Base-by-base conservation (phyloP, 1,140 invertebrate genomes). In the Zaprionus lachaisei region DNA sequence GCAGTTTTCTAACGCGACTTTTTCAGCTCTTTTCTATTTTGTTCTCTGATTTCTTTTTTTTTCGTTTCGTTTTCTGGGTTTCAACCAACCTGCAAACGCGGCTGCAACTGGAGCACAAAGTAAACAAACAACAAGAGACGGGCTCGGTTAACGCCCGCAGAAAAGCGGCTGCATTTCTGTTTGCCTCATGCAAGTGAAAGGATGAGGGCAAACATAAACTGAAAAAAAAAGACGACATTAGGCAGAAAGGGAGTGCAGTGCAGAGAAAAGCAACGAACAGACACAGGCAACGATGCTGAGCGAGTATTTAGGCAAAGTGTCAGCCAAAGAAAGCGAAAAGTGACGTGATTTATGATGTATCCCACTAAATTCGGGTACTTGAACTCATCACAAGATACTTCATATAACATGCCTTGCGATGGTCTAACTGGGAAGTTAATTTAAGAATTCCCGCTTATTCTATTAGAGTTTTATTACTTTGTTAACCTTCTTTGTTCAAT, bases 21-120 rank as follows among this genome's bases (percentile, higher is more conserved):
- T n/a, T 44, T 26, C 47, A 55, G 26, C 37, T 17, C 68, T 34
- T 61, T 5, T 17, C 1, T 17, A 22, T 31, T 31, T 31, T 31
- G 28, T 31, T 31, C 7, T 34, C 31, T 11, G 2, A 34, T 34
- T 34, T 28, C n/a, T 5, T 55, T 20, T 58, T 57, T 58, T 24
- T 31, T 37, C 51, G 49, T 24, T 31, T 56, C n/a, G 34, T 26
- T 49, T 56, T 63, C 37, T 71, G 64, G 64, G 70, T 69, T 72
- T 55, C 47, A 44, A 44, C 37, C 28, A 64, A 56, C 51, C 80
- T 78, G 56, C 62, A 77, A 61, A 56, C 28, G 74, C 62, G 74
- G 69, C 56, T 62, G 84, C 84, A 87, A 87, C 84, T 89, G 74
- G 84, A 87, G 84, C 84, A 89, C 85, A 87, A 89, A 87, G 84